phyloP scores from a whole-genome alignment of 1,140 invertebrate genomes.

The Chironomus striatipennis region DNA sequence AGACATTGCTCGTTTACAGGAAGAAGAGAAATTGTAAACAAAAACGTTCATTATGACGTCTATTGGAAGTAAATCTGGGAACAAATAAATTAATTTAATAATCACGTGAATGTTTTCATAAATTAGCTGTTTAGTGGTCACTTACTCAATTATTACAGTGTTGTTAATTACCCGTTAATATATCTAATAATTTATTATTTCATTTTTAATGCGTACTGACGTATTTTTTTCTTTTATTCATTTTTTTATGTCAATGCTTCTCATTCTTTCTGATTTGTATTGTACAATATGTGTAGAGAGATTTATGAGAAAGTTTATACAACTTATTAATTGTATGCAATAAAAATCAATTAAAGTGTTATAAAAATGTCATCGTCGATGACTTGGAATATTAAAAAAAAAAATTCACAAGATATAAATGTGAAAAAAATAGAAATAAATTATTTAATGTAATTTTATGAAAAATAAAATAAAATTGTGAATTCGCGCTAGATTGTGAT shows the following conservation, averaged over 20 bases:
- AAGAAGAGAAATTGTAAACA: slow-evolving; percentile 56
- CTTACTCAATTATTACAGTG: neutral
- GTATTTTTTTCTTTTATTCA: too few species aligned
- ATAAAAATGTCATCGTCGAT: too few species aligned
- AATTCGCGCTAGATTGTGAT: too few species aligned
- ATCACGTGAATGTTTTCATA: neutral
- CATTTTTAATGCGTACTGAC: too few species aligned
- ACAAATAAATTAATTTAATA: slow-evolving; percentile 28
- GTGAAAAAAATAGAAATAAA: too few species aligned
- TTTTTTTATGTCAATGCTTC: too few species aligned
- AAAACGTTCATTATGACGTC: neutral
- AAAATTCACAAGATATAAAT: too few species aligned
- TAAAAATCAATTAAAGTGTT: neutral
- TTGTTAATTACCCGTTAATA: neutral
- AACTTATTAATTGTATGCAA: slow-evolving; percentile 8
- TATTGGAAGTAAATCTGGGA: neutral
- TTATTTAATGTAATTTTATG: too few species aligned
- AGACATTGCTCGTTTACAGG: slow-evolving; percentile 72
- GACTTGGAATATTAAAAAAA: too few species aligned
- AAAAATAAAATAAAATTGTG: too few species aligned
- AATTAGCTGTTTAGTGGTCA: neutral
- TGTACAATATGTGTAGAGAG: neutral
- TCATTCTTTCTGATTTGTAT: too few species aligned
- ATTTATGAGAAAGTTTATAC: neutral
- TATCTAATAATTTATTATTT: neutral